These are phyloP conservation scores for Cacoxenus indagator DNA, from an alignment of 2,888 invertebrate species.

Conservation along the genomic window DNA sequence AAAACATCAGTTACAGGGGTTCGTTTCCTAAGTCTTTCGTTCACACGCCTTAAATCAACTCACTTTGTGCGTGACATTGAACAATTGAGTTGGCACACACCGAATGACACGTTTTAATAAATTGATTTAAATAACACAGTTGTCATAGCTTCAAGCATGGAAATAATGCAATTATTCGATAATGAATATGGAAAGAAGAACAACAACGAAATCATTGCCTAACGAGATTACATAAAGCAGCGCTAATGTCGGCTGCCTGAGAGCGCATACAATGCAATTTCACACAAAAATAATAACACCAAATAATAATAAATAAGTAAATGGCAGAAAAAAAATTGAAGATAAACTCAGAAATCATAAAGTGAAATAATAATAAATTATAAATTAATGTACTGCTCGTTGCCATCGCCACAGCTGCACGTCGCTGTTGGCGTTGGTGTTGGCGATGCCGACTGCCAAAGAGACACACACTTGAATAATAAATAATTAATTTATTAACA, in stretches of 20 bases:
- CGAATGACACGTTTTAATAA: not conserved
- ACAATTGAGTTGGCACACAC: not conserved
- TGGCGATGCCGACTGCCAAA: not conserved
- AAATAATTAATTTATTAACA: constrained; percentile 58
- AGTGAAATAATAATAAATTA: constrained; percentile 7
- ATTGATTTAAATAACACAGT: not conserved
- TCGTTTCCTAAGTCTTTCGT: constrained; percentile 57
- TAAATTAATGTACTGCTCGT: constrained; percentile 36
- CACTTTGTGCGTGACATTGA: not conserved
- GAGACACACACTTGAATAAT: constrained; percentile 38
- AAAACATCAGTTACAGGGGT: constrained; percentile 37
- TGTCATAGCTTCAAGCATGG: not conserved
- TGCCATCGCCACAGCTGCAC: not conserved
- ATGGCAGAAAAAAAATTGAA: constrained; percentile 2
- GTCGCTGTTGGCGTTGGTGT: not conserved
- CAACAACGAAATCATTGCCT: constrained; percentile 27
- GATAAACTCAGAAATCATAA: not conserved
- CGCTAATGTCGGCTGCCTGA: not conserved
- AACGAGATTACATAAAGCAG: constrained; percentile 44
- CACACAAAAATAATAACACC: not conserved
- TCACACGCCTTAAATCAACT: not conserved
- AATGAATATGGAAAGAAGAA: constrained; percentile 4
- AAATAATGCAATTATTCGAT: not conserved
- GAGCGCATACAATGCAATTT: not conserved
- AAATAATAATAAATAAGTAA: constrained; percentile 25